A percentile compares a stretch with the other conserved stretches of the same genome.
Evolutionary conservation across 2,797 vertebrate species (phyloP).

Genomic region (Sebastes iracundus): DNA sequence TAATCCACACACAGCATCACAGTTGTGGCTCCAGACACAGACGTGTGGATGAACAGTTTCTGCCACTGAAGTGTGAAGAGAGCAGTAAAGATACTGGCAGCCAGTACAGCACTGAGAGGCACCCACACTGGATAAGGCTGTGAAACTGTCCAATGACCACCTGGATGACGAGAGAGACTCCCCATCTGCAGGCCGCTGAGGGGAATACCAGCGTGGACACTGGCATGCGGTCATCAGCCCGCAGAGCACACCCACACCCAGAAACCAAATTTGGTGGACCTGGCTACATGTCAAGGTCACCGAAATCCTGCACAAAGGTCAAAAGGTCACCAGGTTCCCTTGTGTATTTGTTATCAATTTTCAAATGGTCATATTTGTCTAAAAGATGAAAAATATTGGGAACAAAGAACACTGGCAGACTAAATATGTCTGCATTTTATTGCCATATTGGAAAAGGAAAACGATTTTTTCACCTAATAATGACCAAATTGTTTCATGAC

Average conservation of each 20-base stretch:
- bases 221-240: slow-evolving; percentile 86
- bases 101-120: slow-evolving; percentile 77
- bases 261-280: slow-evolving; percentile 1
- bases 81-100: slow-evolving; percentile 78
- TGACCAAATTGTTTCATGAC: not conserved
- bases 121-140: slow-evolving; percentile 84
- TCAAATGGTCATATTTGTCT: too few relatives aligned
- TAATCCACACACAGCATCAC: slow-evolving; percentile 85
- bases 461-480: too few relatives aligned
- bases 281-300: too few relatives aligned
- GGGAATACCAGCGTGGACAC: slow-evolving; percentile 85
- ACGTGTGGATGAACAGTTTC: slow-evolving; percentile 84
- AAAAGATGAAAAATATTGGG: too few relatives aligned
- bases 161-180: slow-evolving; percentile 79
- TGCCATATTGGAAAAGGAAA: too few relatives aligned
- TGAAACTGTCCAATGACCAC: slow-evolving; percentile 82
- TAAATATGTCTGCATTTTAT: too few relatives aligned
- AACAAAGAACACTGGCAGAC: too few relatives aligned
- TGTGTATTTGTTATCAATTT: too few relatives aligned
- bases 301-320: too few relatives aligned
- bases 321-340: too few relatives aligned
- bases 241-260: slow-evolving; percentile 88
- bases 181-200: slow-evolving; percentile 89
- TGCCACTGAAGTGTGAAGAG: slow-evolving; percentile 87
- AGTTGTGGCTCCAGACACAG: slow-evolving; percentile 81